Base-by-base conservation (phyloP, 2,113 vertebrate genomes). In the Columbina picui region DNA sequence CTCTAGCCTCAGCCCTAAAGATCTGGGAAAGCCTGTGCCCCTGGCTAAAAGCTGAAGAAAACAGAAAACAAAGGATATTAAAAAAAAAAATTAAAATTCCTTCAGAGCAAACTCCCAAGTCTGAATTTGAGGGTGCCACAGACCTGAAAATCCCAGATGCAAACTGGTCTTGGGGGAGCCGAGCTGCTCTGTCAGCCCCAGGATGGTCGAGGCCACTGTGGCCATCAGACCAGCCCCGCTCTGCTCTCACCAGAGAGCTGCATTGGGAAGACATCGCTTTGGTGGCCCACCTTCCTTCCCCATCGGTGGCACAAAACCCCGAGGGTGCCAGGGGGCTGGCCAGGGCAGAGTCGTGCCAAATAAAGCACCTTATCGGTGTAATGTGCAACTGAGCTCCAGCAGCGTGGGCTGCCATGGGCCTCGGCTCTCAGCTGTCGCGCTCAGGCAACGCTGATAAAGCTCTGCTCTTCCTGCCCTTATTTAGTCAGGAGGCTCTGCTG, bases 401-500 rank as follows among this genome's bases (percentile, higher is more conserved):
- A 0, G 87, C 57, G 83, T 84, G 83, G 93, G 93, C 95, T 79
- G 94, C 89, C 41, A 8, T 45, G 4, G 60, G 74, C 59, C 63
- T 34, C 5, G 2, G 73, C 70, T 74, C 98, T 98, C 99, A 98
- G 98, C 98, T 99, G 98, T 98, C 98, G 89, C 94, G 96, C 98
- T 94, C 81, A 80, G 94, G 95, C 97, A 95, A 95, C 68, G 96
- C 98, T 98, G 98, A 98, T 98, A 98, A 97, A 98, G 97, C 97
- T 96, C 92, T 97, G 97, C 97, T 97, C 95, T 63, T 97, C 96
- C 95, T 98, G 98, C 96, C 99, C 99, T 98, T 99, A 99, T 99
- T 99, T 99, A 99, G 99, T 96, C 98, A 98, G 98, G 97, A 95
- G 97, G 97, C 97, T 97, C 97, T 98, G 97, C 98, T 98, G 98